Evolutionary conservation across 92 coral and sea anemone species (phyloP).

Genomic region (Diadumene lineata): DNA sequence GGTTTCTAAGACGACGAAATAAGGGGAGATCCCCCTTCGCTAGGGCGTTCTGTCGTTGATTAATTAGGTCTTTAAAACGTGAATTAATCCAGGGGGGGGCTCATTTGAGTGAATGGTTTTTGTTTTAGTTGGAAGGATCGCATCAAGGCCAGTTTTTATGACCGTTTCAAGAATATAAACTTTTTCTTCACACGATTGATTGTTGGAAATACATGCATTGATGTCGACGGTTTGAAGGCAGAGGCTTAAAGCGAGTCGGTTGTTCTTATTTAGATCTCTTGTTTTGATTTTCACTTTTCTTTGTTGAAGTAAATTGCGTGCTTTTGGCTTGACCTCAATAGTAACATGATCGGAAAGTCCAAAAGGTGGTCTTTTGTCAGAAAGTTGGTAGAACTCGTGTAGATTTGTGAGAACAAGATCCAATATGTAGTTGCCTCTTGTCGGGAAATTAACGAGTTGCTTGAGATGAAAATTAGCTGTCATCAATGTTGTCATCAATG

Average conservation of each 20-base stretch:
- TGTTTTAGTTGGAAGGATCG: no score
- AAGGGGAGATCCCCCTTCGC: background rate
- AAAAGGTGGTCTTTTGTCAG: conserved; percentile 51
- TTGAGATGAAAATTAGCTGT: conserved; percentile 55
- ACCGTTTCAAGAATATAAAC: background rate
- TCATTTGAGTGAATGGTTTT: no score
- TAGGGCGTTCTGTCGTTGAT: background rate
- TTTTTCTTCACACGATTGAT: background rate
- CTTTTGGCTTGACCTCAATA: conserved; percentile 48
- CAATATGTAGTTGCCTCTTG: conserved; percentile 32
- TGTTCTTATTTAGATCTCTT: conserved; percentile 48
- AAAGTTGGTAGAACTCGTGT: conserved; percentile 46
- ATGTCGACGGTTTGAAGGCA: conserved; percentile 16
- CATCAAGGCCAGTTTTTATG: no score
- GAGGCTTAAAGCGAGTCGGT: conserved; percentile 39
- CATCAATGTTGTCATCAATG: no score
- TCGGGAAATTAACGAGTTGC: conserved; percentile 55
- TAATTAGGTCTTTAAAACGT: background rate
- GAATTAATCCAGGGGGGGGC: background rate
- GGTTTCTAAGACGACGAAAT: no score
- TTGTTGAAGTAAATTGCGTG: conserved; percentile 30
- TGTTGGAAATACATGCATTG: no score
- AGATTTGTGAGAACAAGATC: conserved; percentile 48
- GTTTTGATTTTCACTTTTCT: conserved; percentile 44
- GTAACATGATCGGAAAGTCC: conserved; percentile 64